These are phyloP conservation scores for Procambarus virginalis DNA, from an alignment of 1,140 invertebrate genomes.

Conservation along the genomic window DNA sequence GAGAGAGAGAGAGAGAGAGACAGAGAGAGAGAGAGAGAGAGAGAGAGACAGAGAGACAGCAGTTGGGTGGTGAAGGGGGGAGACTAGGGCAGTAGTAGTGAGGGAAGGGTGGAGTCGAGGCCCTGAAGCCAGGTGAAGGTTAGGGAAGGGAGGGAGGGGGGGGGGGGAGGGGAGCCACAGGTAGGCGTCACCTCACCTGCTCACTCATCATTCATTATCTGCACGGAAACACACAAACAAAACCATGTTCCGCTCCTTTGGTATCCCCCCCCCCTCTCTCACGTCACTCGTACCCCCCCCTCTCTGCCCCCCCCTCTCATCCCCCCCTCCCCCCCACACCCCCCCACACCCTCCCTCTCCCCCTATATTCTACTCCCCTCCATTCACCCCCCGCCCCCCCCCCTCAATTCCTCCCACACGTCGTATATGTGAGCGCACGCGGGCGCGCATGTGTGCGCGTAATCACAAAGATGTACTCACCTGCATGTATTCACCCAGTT, in stretches of 20 bases:
- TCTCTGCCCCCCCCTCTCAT: neutral
- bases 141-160: neutral
- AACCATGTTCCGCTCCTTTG: neutral
- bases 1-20: neutral
- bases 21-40: too few relatives aligned
- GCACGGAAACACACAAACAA: neutral
- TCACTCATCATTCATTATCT: slow-evolving; percentile 15
- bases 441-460: too few relatives aligned
- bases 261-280: neutral
- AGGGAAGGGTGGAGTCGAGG: too few relatives aligned
- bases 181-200: slow-evolving; percentile 12
- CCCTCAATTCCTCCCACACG: neutral
- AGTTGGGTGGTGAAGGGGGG: too few relatives aligned
- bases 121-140: too few relatives aligned
- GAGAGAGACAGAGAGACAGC: too few relatives aligned
- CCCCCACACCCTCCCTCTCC: neutral
- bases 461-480: too few relatives aligned
- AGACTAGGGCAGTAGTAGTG: too few relatives aligned
- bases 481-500: too few relatives aligned
- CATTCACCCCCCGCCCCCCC: too few relatives aligned
- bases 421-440: neutral
- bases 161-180: neutral
- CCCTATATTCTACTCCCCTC: neutral
- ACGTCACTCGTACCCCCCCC: neutral
- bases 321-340: neutral